Evolutionary conservation across 2,113 vertebrate species (phyloP).

Genomic region (Aphyosemion australe): DNA sequence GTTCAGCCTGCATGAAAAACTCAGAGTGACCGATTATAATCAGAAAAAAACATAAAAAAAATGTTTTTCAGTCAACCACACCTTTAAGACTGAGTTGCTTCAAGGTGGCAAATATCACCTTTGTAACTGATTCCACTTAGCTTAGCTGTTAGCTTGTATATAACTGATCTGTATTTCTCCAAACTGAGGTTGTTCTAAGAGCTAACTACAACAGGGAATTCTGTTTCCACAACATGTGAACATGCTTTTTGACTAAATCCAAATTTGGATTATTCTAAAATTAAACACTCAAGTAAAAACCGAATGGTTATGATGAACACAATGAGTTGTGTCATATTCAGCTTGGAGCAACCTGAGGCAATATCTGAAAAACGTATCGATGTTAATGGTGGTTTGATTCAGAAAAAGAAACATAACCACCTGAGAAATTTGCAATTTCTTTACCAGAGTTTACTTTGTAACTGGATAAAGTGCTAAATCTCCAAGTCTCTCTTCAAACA

Average conservation of each 20-base stretch:
- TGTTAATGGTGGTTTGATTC: conserved; percentile 43
- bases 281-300: conserved; percentile 23
- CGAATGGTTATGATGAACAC: background rate
- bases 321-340: conserved; percentile 35
- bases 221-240: no score
- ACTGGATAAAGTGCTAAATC: conserved; percentile 55
- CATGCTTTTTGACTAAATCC: conserved; percentile 1
- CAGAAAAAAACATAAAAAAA: no score
- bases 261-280: background rate
- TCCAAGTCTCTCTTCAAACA: conserved; percentile 65
- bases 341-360: conserved; percentile 16
- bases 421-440: conserved; percentile 45
- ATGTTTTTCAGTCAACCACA: no score
- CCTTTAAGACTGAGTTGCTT: no score
- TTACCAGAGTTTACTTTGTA: conserved; percentile 61
- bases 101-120: no score
- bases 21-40: no score
- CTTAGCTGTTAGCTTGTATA: no score
- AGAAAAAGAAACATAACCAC: conserved; percentile 12
- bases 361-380: conserved; percentile 23
- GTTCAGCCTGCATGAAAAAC: no score
- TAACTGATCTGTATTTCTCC: no score
- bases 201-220: no score
- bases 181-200: no score
- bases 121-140: no score